phyloP scores from a whole-genome alignment of 2,113 vertebrate species.

The Oryzias celebensis region DNA sequence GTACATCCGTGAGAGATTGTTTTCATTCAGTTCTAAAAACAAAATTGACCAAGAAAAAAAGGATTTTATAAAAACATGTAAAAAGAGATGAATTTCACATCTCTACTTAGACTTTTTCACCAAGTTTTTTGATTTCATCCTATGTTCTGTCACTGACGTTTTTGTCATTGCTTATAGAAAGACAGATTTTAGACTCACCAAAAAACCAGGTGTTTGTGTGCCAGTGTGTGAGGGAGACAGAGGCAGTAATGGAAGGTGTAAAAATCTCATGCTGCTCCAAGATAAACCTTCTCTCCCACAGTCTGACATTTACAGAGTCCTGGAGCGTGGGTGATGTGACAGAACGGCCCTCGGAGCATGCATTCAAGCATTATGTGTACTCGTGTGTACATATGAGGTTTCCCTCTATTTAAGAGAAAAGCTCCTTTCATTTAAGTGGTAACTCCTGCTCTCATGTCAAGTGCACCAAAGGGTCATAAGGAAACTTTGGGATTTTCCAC shows the following conservation, averaged over 20 bases:
- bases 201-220: conserved; percentile 4
- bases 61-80: too few relatives aligned
- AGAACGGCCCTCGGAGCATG: conserved; percentile 60
- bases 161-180: too few relatives aligned
- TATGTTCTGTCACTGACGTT: too few relatives aligned
- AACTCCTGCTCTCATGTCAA: conserved; percentile 62
- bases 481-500: conserved; percentile 75
- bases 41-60: too few relatives aligned
- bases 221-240: conserved; percentile 7
- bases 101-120: too few relatives aligned
- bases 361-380: conserved; percentile 26
- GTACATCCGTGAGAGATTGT: too few relatives aligned
- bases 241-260: conserved; percentile 68
- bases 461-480: conserved; percentile 62
- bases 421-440: conserved; percentile 71
- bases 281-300: conserved; percentile 70
- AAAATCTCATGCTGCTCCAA: conserved; percentile 76
- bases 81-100: too few relatives aligned
- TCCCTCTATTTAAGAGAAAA: conserved; percentile 75
- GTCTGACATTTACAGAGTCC: conserved; percentile 75
- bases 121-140: too few relatives aligned
- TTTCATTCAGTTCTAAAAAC: too few relatives aligned
- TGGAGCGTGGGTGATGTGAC: conserved; percentile 63
- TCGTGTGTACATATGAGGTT: conserved; percentile 55
- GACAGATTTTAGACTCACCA: background rate